Evolutionary conservation across 2,113 vertebrate genomes (phyloP).

Genomic region (Petroica traversi): DNA sequence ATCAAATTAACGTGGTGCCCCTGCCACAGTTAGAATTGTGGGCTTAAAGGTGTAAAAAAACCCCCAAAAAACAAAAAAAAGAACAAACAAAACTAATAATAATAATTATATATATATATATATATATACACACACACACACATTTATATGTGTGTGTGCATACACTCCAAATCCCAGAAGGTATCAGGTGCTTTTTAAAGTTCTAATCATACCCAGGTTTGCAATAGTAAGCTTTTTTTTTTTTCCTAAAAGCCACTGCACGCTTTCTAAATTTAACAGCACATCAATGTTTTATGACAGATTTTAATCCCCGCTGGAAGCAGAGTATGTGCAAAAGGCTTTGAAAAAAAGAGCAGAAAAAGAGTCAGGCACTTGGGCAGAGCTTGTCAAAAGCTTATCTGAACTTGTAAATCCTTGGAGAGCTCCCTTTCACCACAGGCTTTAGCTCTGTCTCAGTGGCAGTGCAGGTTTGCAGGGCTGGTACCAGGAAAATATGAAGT

Average conservation of each 20-base stretch:
- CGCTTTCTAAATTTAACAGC: conserved; percentile 17
- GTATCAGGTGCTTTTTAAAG: background rate
- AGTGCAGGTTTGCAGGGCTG: background rate
- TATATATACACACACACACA: background rate
- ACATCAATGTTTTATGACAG: conserved; percentile 37
- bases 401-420: conserved; percentile 41
- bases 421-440: background rate
- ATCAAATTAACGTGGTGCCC: background rate
- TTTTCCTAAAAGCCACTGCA: background rate
- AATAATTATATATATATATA: no score
- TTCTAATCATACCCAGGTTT: background rate
- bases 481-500: background rate
- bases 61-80: no score
- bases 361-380: background rate
- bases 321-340: background rate
- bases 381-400: conserved; percentile 53
- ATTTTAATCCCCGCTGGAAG: conserved; percentile 21
- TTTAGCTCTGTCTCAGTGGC: background rate
- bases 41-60: background rate
- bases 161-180: background rate
- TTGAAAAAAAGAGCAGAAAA: background rate
- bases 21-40: background rate
- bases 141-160: fast-evolving
- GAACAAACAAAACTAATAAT: no score
- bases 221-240: background rate